These are phyloP conservation scores for Enteromius fasciolatus DNA, from an alignment of 2,797 vertebrate species.

Conservation along the genomic window DNA sequence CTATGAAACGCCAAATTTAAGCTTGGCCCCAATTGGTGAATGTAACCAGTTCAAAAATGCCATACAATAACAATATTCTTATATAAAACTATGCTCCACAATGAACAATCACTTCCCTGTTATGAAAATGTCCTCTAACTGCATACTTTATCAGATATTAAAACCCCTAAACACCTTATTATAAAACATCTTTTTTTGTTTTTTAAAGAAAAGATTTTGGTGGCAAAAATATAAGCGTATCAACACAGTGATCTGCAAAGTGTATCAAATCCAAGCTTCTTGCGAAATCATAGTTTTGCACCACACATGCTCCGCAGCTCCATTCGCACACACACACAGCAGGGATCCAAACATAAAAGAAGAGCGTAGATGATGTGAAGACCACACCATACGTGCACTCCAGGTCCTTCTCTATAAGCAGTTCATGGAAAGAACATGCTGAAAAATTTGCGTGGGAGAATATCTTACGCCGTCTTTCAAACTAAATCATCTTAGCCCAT, in stretches of 20 bases:
- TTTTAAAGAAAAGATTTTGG: constrained; percentile 65
- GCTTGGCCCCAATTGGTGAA: constrained; percentile 1
- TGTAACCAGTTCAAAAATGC: constrained; percentile 11
- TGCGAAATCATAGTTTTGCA: constrained; percentile 72
- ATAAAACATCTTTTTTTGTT: constrained; percentile 60
- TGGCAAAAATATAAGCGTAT: constrained; percentile 68
- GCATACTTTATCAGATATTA: constrained; percentile 60
- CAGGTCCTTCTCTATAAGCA: constrained; percentile 66
- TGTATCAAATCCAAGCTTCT: constrained; percentile 74
- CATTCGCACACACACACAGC: constrained; percentile 34
- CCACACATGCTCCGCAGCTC: constrained; percentile 71
- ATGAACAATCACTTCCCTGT: constrained; percentile 58
- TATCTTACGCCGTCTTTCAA: constrained; percentile 49
- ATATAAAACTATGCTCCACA: constrained; percentile 47
- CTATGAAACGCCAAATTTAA: background rate
- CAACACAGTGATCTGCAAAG: constrained; percentile 71
- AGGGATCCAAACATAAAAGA: constrained; percentile 53
- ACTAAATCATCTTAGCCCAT: constrained; percentile 55
- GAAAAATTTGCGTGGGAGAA: constrained; percentile 59
- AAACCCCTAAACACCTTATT: constrained; percentile 68
- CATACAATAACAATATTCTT: constrained; percentile 30
- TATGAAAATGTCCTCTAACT: constrained; percentile 59
- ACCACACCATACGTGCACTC: constrained; percentile 57
- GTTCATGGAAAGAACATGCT: constrained; percentile 51
- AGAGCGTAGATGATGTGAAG: constrained; percentile 54